phyloP scores from a whole-genome alignment of 2,888 invertebrate genomes.

The Panopea generosa region DNA sequence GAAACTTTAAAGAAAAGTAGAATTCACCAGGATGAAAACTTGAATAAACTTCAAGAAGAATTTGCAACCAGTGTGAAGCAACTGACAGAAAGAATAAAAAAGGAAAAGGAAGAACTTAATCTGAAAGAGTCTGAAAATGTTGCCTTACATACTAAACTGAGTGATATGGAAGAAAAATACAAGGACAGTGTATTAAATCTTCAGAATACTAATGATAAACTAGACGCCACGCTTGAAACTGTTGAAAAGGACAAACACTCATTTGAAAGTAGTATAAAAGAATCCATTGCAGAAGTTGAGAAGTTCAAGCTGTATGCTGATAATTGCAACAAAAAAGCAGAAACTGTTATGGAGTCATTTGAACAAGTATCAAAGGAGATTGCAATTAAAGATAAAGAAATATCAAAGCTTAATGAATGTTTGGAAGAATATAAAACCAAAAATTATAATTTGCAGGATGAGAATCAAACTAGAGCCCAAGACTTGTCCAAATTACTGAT shows the following conservation, averaged over 20 bases:
- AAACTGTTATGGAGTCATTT: slow-evolving; percentile 13
- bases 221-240: slow-evolving; percentile 23
- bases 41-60: not conserved
- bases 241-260: slow-evolving; percentile 18
- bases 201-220: slow-evolving; percentile 8
- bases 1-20: no score
- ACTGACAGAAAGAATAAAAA: not conserved
- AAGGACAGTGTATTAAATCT: not conserved
- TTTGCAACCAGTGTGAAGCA: not conserved
- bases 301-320: slow-evolving; percentile 22
- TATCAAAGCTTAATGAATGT: slow-evolving; percentile 17
- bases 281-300: slow-evolving; percentile 18
- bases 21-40: not conserved
- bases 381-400: slow-evolving; percentile 32
- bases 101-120: not conserved
- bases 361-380: slow-evolving; percentile 26
- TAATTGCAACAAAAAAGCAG: slow-evolving; percentile 26
- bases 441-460: not conserved
- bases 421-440: slow-evolving; percentile 21
- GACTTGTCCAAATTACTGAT: slow-evolving; percentile 44
- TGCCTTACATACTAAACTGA: no score
- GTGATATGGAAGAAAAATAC: not conserved
- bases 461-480: slow-evolving; percentile 6
- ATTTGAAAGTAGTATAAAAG: slow-evolving; percentile 24
- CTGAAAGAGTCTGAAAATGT: not conserved